A percentile compares a stretch with the other conserved stretches of the same genome.
Conservation (phyloP, 2,113 vertebrate genomes). For the Solea solea region DNA sequence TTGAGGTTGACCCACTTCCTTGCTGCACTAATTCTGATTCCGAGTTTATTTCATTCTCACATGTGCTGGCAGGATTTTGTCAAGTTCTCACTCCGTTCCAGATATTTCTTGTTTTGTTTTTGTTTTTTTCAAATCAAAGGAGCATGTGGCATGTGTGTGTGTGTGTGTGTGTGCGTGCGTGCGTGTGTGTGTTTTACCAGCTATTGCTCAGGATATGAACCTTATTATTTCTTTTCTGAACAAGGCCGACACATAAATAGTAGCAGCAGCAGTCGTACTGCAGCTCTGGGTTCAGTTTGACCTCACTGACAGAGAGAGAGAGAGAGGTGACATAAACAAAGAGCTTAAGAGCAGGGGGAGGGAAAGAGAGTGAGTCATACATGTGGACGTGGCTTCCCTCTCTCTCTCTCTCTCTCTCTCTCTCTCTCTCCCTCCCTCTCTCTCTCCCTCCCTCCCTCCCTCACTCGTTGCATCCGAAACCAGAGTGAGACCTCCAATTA, state of each 20-base stretch:
- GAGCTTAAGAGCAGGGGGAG: constrained; percentile 42
- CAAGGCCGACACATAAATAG: background rate
- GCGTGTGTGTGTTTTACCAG: background rate
- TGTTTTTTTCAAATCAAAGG: too few relatives aligned
- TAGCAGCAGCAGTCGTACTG: background rate
- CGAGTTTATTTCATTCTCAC: too few relatives aligned
- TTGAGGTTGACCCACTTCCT: too few relatives aligned
- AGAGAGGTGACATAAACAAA: constrained; percentile 33
- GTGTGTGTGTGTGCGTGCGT: background rate
- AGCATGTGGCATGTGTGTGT: too few relatives aligned
- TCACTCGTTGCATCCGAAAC: constrained; percentile 45
- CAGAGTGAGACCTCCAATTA: constrained; percentile 72
- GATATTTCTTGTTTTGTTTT: too few relatives aligned
- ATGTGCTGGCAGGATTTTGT: too few relatives aligned
- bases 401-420: constrained; percentile 28
- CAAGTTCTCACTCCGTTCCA: too few relatives aligned
- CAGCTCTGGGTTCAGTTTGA: constrained; percentile 59
- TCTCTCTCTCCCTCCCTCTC: background rate
- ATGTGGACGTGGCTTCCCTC: constrained; percentile 74
- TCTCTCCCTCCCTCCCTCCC: background rate
- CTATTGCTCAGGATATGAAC: background rate
- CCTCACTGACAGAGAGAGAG: constrained; percentile 51
- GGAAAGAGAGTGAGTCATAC: constrained; percentile 67
- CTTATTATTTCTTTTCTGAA: background rate
- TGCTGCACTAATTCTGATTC: too few relatives aligned